Evolutionary conservation across 2,797 vertebrate species (phyloP).

Genomic region (Oreochromis grahami): DNA sequence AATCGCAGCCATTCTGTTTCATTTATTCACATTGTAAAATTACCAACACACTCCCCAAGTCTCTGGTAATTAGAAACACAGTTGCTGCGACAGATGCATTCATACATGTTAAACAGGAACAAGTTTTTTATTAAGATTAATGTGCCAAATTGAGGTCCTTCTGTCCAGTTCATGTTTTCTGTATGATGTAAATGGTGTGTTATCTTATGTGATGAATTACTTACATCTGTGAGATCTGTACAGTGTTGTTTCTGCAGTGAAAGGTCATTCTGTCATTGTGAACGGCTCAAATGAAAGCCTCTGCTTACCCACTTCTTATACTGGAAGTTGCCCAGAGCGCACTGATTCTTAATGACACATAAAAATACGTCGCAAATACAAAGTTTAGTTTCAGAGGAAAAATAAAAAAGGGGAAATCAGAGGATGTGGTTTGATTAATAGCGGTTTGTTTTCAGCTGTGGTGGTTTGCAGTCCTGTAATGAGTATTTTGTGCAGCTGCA

Average conservation of each 20-base stretch:
- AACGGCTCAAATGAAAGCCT: neutral
- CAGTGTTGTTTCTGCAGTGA: neutral
- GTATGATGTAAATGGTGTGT: neutral
- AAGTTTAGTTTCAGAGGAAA: neutral
- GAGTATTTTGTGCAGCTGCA: neutral
- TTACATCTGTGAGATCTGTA: neutral
- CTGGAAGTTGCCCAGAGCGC: neutral
- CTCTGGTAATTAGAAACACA: neutral
- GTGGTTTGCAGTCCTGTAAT: neutral
- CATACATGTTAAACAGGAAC: neutral
- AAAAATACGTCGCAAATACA: neutral
- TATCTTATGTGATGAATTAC: neutral
- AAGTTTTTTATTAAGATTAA: neutral
- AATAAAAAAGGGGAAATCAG: neutral
- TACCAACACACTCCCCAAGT: neutral
- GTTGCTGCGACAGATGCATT: neutral
- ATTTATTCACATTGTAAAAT: neutral
- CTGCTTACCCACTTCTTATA: neutral
- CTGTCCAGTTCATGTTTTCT: neutral
- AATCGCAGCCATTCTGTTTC: rapidly evolving
- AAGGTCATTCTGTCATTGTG: neutral
- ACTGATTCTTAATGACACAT: neutral
- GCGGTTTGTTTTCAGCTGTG: neutral
- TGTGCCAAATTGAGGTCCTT: neutral
- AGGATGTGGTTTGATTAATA: neutral